These are phyloP conservation scores for Bubo scandiacus DNA, from an alignment of 2,113 vertebrate species.

Conservation along the genomic window DNA sequence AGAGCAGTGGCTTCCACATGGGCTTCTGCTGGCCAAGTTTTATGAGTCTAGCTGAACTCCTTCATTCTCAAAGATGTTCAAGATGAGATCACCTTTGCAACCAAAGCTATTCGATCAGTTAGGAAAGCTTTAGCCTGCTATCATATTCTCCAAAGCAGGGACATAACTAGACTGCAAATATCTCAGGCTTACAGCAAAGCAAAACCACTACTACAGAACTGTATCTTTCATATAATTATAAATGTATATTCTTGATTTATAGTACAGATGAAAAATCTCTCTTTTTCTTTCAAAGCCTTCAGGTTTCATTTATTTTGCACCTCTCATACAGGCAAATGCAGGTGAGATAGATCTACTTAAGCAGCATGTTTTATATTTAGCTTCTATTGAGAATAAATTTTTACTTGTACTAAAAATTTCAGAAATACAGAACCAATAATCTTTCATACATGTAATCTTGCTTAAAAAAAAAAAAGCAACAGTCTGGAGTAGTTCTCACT, in stretches of 20 bases:
- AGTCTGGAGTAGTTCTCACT: neutral
- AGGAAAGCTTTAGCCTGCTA: neutral
- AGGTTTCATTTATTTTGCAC: neutral
- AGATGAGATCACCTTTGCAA: neutral
- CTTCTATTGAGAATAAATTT: neutral
- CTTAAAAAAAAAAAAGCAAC: neutral
- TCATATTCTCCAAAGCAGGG: neutral
- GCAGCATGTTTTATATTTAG: neutral
- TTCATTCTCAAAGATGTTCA: constrained; percentile 1
- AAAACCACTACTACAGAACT: neutral
- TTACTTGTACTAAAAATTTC: neutral
- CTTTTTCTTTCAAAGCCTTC: neutral
- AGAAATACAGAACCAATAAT: neutral
- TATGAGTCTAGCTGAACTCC: neutral
- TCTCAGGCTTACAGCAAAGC: neutral
- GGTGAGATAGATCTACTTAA: neutral
- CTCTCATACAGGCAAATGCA: neutral
- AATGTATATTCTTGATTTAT: neutral
- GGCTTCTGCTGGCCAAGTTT: constrained; percentile 7
- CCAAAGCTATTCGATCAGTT: neutral
- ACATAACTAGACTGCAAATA: neutral
- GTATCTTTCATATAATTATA: neutral
- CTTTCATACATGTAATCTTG: neutral
- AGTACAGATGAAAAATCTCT: neutral
- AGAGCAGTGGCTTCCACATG: neutral